Evolutionary conservation across 1,140 invertebrate species (phyloP).

Genomic region (Acromyrmex echinatior): DNA sequence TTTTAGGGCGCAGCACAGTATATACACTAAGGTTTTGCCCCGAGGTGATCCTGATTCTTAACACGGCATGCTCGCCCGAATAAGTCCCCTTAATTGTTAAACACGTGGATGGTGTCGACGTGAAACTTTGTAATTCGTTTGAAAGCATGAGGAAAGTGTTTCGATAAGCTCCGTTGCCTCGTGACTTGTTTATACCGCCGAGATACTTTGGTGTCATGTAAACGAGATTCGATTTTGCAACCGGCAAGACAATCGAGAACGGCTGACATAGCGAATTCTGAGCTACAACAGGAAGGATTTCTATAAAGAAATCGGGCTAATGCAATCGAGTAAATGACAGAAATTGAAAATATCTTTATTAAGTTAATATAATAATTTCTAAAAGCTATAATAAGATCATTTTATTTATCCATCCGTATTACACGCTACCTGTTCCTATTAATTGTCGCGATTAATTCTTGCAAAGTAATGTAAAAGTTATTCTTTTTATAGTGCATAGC

Average conservation of each 20-base stretch:
- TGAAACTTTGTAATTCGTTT: constrained; percentile 44
- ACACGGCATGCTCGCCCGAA: constrained; percentile 58
- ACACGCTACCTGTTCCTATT: neutral
- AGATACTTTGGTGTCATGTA: constrained; percentile 53
- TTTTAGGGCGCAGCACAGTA: constrained; percentile 71
- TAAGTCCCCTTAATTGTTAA: constrained; percentile 52
- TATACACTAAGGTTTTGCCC: constrained; percentile 66
- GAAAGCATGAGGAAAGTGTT: constrained; percentile 43
- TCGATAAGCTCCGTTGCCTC: constrained; percentile 66
- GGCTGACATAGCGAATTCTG: constrained; percentile 42
- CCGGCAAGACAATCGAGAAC: constrained; percentile 52
- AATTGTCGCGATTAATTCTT: constrained; percentile 12
- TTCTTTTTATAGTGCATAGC: neutral
- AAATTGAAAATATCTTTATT: constrained; percentile 2
- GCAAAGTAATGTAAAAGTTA: neutral
- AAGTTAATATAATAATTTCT: neutral
- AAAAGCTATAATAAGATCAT: neutral
- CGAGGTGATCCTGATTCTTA: constrained; percentile 62
- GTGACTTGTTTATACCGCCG: constrained; percentile 70
- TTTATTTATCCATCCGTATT: constrained; percentile 3
- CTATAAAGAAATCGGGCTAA: constrained; percentile 13
- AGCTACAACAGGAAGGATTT: neutral
- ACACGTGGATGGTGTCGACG: constrained; percentile 20
- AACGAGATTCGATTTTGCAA: constrained; percentile 74
- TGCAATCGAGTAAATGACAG: constrained; percentile 14